Evolutionary conservation across 2,113 vertebrate species (phyloP).

Genomic region (Myotis lucifugus): DNA sequence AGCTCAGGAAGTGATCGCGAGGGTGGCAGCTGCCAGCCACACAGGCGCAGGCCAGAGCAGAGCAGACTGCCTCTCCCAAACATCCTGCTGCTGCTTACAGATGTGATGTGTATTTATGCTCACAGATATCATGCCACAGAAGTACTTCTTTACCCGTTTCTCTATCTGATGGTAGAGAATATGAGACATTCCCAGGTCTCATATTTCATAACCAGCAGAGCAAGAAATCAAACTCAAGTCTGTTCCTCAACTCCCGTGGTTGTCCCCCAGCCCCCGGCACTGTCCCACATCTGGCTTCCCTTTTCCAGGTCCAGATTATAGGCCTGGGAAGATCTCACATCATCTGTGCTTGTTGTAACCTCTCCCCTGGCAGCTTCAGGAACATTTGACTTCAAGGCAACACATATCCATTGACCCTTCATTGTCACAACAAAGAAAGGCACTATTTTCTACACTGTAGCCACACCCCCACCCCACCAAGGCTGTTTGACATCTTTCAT

Average conservation of each 20-base stretch:
- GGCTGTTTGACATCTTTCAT: neutral
- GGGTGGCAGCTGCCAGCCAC: neutral
- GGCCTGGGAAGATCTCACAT: too few relatives aligned
- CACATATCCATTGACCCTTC: neutral
- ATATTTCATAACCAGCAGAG: neutral
- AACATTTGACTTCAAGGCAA: neutral
- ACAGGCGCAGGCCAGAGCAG: rapidly evolving
- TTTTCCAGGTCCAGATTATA: neutral
- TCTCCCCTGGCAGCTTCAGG: neutral
- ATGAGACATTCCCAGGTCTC: neutral
- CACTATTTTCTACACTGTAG: too few relatives aligned
- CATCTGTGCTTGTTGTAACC: neutral
- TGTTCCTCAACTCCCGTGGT: neutral
- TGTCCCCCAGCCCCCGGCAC: too few relatives aligned
- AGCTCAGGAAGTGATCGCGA: neutral
- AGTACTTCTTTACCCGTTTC: neutral
- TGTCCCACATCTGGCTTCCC: neutral
- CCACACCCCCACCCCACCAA: rapidly evolving
- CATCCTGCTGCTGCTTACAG: rapidly evolving
- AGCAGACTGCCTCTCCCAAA: neutral
- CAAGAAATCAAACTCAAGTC: neutral
- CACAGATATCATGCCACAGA: rapidly evolving
- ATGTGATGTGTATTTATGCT: neutral
- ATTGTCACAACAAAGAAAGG: neutral
- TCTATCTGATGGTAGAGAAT: too few relatives aligned